phyloP scores from a whole-genome alignment of 1,140 invertebrate species.

The Sminthurinus signatus region DNA sequence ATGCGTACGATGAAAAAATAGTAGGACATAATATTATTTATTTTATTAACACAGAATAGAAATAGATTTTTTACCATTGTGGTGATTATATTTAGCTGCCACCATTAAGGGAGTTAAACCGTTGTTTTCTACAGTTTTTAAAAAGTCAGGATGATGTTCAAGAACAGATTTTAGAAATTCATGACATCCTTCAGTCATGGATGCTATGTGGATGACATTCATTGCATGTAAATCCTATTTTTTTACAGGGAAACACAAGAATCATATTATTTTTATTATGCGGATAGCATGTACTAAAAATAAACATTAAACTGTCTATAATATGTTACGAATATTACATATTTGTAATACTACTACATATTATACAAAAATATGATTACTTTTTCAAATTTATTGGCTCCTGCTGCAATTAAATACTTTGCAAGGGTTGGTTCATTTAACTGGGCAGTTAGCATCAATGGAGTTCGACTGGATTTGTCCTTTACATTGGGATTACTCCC shows the following conservation, averaged over 20 bases:
- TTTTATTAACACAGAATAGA: too few species aligned
- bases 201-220: not conserved
- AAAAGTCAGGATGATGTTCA: conserved; percentile 6
- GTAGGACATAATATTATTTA: too few species aligned
- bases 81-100: not conserved
- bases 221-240: too few species aligned
- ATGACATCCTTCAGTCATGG: not conserved
- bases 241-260: too few species aligned
- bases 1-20: too few species aligned
- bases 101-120: conserved; percentile 5
- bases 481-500: conserved; percentile 6
- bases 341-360: not conserved
- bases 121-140: not conserved
- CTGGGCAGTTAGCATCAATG: not conserved
- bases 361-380: not conserved
- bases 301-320: too few species aligned
- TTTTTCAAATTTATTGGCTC: conserved; percentile 8
- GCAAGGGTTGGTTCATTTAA: not conserved
- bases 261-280: too few species aligned
- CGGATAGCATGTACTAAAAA: too few species aligned
- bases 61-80: not conserved
- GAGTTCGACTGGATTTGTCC: not conserved
- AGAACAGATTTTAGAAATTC: too few species aligned
- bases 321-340: too few species aligned
- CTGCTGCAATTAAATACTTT: conserved; percentile 11